These are phyloP conservation scores for Falco columbarius DNA, from an alignment of 2,797 vertebrate genomes.

Conservation along the genomic window DNA sequence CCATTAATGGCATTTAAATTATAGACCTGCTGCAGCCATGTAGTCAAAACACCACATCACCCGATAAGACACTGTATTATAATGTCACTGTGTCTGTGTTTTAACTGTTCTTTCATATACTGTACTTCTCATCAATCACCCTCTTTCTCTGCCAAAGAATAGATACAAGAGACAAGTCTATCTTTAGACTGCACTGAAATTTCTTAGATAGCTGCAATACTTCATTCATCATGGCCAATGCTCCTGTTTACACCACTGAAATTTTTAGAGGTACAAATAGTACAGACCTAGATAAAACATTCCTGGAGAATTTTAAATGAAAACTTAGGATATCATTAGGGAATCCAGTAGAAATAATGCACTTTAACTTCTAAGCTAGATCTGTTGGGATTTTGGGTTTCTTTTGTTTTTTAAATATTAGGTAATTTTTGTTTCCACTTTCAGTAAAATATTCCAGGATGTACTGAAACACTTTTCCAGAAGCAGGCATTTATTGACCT, in stretches of 20 bases:
- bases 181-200: conserved; percentile 23
- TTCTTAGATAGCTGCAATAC: background rate
- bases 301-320: background rate
- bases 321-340: background rate
- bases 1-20: conserved; percentile 86
- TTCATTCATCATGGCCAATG: background rate
- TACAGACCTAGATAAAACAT: background rate
- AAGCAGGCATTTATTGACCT: background rate
- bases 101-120: conserved; percentile 68
- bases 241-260: background rate
- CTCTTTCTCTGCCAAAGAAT: conserved; percentile 3
- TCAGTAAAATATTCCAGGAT: background rate
- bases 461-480: background rate
- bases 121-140: conserved; percentile 19
- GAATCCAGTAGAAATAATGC: background rate
- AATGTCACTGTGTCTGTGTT: conserved; percentile 62
- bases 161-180: conserved; percentile 5
- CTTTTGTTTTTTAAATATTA: background rate
- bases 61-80: conserved; percentile 70
- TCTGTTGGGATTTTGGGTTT: background rate
- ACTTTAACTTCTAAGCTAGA: background rate
- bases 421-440: background rate
- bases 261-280: background rate
- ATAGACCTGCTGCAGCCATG: conserved; percentile 76
- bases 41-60: conserved; percentile 81